These are phyloP conservation scores for Toxonevra muliebris DNA, from an alignment of 2,888 invertebrate species.

Conservation along the genomic window DNA sequence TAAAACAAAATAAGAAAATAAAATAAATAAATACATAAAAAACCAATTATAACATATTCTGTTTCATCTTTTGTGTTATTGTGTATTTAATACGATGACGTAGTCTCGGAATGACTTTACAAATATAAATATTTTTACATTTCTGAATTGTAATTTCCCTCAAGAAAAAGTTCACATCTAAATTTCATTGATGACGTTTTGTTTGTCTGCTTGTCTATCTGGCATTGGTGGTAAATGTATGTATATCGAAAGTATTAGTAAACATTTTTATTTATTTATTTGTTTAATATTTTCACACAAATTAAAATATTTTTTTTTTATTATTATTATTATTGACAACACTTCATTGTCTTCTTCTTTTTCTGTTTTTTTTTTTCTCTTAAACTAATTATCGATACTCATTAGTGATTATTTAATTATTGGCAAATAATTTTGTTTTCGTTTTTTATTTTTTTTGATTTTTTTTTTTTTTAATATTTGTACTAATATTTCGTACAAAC, in stretches of 20 bases:
- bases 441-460: not conserved
- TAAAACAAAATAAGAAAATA: not conserved
- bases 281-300: constrained; percentile 38
- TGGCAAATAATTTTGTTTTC: constrained; percentile 22
- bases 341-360: not conserved
- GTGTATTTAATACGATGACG: too few relatives aligned
- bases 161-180: not conserved
- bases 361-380: constrained; percentile 26
- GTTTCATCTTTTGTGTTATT: not conserved
- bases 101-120: not conserved
- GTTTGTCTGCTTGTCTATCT: constrained; percentile 13
- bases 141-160: too few relatives aligned
- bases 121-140: not conserved
- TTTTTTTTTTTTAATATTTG: constrained; percentile 18
- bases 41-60: not conserved
- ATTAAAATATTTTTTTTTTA: constrained; percentile 30
- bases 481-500: constrained; percentile 35
- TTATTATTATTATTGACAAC: not conserved
- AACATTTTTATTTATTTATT: constrained; percentile 27
- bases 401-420: constrained; percentile 56
- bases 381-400: constrained; percentile 56
- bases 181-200: not conserved
- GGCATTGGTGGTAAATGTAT: too few relatives aligned
- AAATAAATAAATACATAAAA: not conserved
- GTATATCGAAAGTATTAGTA: too few relatives aligned